Evolutionary conservation across 2,797 vertebrate species (phyloP), one percentile per base, ranked within the genome.

Genomic region (Labeo calbasu): DNA sequence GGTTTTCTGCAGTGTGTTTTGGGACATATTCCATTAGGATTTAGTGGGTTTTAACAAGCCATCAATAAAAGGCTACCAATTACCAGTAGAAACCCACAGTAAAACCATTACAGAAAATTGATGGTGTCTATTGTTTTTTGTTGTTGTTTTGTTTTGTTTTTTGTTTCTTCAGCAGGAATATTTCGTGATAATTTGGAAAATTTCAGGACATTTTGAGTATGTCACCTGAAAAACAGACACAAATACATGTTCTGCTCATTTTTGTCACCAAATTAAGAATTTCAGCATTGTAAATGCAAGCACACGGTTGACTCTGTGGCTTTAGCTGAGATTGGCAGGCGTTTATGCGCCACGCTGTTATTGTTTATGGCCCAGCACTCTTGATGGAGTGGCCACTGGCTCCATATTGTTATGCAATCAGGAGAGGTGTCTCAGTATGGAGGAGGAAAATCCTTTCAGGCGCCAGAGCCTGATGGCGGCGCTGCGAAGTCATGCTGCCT

Each of bases 331-430:
- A 59, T 32, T 81, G 84, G 78, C 61, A 55, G 59, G 12, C 19
- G 4, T 81, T 76, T 53, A 55, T 76, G 59, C 19, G 0, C 10
- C 70, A 55, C 57, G 59, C 78, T 71, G 81, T 81, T 79, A 77
- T 84, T 90, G 89, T 85, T 82, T 84, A 84, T 79, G 77, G 66
- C 28, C 57, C 79, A 7, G 23, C 80, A 75, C 83, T 77, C 40
- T 79, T 85, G 75, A 88, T 81, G 51, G 87, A 87, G 85, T 59
- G 81, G 79, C 87, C 23, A 32, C 79, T 90, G 90, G 89, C 86
- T 85, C 86, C 48, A 53, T 72, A 88, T 69, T 88, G 87, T 92
- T 89, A 88, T 86, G 87, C 86, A 93, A 91, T 92, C 88, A 87
- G 86, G 9, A 90, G 61, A 77, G 84, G 88, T 78, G 36, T 79